Evolutionary conservation across 1,140 invertebrate species (phyloP).

Genomic region (Arion vulgaris): DNA sequence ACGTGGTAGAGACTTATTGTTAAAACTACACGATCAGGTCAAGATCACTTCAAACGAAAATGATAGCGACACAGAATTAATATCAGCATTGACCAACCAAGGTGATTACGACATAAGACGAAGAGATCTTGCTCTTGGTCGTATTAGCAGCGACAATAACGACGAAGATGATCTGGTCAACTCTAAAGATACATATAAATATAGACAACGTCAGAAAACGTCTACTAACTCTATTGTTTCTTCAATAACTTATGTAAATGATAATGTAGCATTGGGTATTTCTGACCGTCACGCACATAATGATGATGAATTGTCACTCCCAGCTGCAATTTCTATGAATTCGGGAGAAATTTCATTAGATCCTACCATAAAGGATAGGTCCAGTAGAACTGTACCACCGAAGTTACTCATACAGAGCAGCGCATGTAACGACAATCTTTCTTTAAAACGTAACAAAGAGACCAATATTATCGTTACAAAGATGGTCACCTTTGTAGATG

Average conservation of each 20-base stretch:
- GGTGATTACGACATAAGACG: constrained; percentile 22
- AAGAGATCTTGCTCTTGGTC: constrained; percentile 19
- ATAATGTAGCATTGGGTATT: too few species aligned
- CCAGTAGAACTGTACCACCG: too few species aligned
- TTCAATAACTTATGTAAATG: too few species aligned
- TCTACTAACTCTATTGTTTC: background rate
- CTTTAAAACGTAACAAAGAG: too few species aligned
- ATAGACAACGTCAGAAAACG: background rate
- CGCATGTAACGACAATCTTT: too few species aligned
- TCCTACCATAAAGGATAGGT: too few species aligned
- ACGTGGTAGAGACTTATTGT: background rate
- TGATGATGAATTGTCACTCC: background rate
- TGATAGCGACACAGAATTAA: constrained; percentile 15
- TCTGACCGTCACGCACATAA: too few species aligned
- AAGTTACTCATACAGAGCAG: too few species aligned
- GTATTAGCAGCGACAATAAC: background rate
- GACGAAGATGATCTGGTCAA: background rate
- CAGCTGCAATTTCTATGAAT: background rate
- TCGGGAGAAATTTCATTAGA: too few species aligned
- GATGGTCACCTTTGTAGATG: background rate
- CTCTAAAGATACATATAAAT: background rate
- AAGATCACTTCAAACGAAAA: constrained; percentile 1
- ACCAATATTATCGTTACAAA: too few species aligned
- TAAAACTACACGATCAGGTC: constrained; percentile 20
- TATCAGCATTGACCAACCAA: background rate